phyloP scores from a whole-genome alignment of 2,888 invertebrate species.

The Himalopsyche tibetana region DNA sequence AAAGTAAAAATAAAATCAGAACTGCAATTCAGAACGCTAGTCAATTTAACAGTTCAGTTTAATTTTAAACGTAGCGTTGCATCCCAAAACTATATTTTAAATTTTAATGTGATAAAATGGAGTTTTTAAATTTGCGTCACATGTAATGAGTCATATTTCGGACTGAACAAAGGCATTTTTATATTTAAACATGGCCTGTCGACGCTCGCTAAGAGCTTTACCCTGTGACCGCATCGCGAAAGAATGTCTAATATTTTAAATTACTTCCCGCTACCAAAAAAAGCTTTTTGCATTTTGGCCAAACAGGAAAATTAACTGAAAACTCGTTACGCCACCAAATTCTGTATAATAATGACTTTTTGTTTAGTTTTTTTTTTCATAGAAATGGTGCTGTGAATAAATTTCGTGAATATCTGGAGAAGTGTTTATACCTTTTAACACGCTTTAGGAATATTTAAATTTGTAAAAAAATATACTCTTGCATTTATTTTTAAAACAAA shows the following conservation, averaged over 20 bases:
- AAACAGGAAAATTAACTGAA: constrained; percentile 21
- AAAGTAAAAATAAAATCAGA: no score
- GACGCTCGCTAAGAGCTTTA: background rate
- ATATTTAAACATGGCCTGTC: background rate
- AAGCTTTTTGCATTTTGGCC: background rate
- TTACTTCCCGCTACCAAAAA: constrained; percentile 16
- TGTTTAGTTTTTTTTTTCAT: background rate
- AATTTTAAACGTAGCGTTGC: background rate
- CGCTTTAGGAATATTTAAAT: constrained; percentile 15
- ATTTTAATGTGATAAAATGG: background rate
- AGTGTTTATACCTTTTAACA: no score
- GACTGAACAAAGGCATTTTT: background rate
- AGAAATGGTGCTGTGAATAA: background rate
- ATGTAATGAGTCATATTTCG: background rate
- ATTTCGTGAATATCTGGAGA: no score
- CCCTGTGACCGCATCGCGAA: constrained; percentile 9
- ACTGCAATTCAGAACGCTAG: no score
- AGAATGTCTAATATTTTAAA: constrained; percentile 34
- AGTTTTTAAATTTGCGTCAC: background rate
- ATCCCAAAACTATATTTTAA: background rate
- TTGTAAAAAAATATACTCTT: background rate
- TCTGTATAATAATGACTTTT: constrained; percentile 3
- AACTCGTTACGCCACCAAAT: constrained; percentile 28
- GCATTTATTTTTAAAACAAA: background rate
- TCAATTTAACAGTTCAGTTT: background rate